Conservation (phyloP, 2,797 vertebrate genomes). For the Malurus leucopterus region DNA sequence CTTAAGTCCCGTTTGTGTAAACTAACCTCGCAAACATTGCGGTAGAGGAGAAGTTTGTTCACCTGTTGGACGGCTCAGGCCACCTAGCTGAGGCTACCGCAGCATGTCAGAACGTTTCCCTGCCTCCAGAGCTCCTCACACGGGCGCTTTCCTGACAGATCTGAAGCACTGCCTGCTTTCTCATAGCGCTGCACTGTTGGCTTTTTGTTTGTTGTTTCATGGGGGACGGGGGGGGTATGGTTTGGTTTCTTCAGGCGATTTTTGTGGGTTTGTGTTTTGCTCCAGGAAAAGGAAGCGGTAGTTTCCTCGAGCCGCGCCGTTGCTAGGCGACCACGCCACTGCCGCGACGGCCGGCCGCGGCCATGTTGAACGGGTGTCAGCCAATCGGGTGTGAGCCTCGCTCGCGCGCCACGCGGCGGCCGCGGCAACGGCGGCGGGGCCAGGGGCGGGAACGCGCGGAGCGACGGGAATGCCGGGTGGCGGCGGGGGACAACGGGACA, state of each 20-base stretch:
- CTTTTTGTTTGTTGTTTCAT: background rate
- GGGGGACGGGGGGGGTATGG: too few relatives aligned
- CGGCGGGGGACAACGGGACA: too few relatives aligned
- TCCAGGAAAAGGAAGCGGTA: background rate
- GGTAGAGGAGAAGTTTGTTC: too few relatives aligned
- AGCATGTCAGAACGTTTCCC: fast-evolving
- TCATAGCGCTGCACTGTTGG: too few relatives aligned
- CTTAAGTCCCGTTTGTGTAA: fast-evolving
- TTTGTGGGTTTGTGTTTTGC: background rate
- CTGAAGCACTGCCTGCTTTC: background rate
- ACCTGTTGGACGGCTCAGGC: too few relatives aligned
- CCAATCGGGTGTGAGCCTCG: background rate
- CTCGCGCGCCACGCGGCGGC: background rate
- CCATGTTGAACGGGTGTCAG: background rate
- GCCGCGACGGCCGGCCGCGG: fast-evolving
- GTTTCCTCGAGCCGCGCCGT: fast-evolving
- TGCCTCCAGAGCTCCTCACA: fast-evolving
- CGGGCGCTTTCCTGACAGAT: fast-evolving
- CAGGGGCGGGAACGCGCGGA: background rate
- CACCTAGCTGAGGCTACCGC: too few relatives aligned
- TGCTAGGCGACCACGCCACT: background rate
- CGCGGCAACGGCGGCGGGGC: background rate
- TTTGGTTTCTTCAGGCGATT: too few relatives aligned
- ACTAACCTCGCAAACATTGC: fast-evolving
- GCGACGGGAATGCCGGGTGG: too few relatives aligned